Conservation (phyloP, 1,140 invertebrate species). For the Orchesella cincta region DNA sequence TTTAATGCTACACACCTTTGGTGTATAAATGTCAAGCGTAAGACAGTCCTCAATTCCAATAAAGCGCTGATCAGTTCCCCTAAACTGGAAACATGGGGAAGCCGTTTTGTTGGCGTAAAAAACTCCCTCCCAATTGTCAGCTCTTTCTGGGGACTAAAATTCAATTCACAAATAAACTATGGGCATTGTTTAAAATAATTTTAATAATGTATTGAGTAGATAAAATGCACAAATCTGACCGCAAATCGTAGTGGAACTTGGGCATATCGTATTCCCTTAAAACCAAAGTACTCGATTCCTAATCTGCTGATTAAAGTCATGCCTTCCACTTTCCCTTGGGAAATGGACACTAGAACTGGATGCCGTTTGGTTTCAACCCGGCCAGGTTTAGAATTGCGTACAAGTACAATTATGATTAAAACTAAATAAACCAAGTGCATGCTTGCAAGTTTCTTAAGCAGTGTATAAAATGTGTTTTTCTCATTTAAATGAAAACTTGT, state of each 20-base stretch:
- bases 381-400: too few species aligned
- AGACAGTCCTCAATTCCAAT: constrained; percentile 36
- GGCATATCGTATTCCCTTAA: not conserved
- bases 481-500: too few species aligned
- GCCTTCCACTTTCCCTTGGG: not conserved
- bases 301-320: not conserved
- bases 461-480: too few species aligned
- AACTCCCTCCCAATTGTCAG: not conserved
- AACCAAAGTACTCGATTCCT: not conserved
- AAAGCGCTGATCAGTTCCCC: not conserved
- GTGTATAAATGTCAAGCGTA: constrained; percentile 31
- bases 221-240: not conserved
- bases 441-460: too few species aligned
- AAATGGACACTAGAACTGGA: too few species aligned
- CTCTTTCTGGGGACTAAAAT: not conserved
- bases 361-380: too few species aligned
- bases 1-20: too few species aligned
- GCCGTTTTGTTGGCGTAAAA: constrained; percentile 22
- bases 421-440: too few species aligned
- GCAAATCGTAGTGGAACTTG: not conserved
- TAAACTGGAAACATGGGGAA: constrained; percentile 22
- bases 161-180: too few species aligned
- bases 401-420: too few species aligned
- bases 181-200: too few species aligned
- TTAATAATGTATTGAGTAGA: not conserved